Evolutionary conservation across 2,113 vertebrate genomes (phyloP), one percentile per base, ranked within the genome.

Genomic region (Ranitomeya variabilis): DNA sequence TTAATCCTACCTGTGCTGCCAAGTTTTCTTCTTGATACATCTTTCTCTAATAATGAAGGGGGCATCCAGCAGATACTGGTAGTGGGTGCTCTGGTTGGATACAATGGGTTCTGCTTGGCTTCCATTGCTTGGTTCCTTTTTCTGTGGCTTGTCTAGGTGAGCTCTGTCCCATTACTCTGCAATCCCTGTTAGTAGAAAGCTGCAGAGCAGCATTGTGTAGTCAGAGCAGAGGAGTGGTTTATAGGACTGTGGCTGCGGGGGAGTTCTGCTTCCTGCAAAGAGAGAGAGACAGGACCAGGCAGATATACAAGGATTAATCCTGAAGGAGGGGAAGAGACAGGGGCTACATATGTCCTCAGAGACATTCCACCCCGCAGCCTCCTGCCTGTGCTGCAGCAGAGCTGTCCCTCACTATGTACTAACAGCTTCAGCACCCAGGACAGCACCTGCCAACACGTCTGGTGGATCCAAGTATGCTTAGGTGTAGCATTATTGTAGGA

Each of bases 391-490:
- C 26, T 31, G 26, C 26, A 31, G 26, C 26, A 31, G 26, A 31
- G 26, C 26, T 31, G 26, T 31, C 26, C 26, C 26, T 31, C 26
- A 31, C 26, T 31, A 31, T 45, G 21, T 37, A 8, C 18, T 10
- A 64, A n/a, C n/a, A 1, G 16, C n/a, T 86, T 86, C 85, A 86
- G 73, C 85, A 86, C 85, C 85, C 15, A 31, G 85, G 71, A 86
- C 71, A 86, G 85, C 13, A 9, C 80, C 26, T 9, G 60, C 19
- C 51, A 18, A n/a, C 11, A 55, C 9, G 7, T 57, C 55, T 57
- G 9, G 0, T 57, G 55, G 8, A 13, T 9, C 55, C 7, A 57
- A 13, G 12, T 0, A 13, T 57, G 12, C 55, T 0, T 7, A 57
- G 12, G 55, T 57, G 55, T 57, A 1, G 4, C 55, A 13, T 57